phyloP scores from a whole-genome alignment of 2,888 invertebrate species.

The Erebia ligea region DNA sequence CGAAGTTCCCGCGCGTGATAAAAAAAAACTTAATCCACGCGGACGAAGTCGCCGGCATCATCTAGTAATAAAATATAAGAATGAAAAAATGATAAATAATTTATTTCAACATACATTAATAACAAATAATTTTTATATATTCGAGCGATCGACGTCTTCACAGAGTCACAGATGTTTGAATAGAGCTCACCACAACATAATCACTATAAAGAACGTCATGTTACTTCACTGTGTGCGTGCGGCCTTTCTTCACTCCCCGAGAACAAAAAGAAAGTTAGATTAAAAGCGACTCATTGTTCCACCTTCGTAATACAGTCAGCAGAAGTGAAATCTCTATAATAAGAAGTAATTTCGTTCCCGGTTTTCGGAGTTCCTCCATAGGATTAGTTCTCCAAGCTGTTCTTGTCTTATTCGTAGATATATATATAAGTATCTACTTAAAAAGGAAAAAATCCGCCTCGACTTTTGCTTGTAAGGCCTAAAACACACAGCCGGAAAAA shows the following conservation, averaged over 20 bases:
- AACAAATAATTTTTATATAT: not conserved
- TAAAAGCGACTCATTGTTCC: slow-evolving; percentile 69
- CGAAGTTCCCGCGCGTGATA: no score
- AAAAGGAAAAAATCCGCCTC: not conserved
- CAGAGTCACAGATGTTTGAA: slow-evolving; percentile 47
- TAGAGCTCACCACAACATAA: slow-evolving; percentile 63
- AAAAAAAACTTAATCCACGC: no score
- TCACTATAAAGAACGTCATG: slow-evolving; percentile 61
- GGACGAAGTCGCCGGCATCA: no score
- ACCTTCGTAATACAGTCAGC: slow-evolving; percentile 61
- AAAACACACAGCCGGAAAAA: no score
- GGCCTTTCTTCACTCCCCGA: slow-evolving; percentile 63
- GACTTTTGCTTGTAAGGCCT: not conserved
- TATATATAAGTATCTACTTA: not conserved
- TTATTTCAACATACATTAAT: no score
- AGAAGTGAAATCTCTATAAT: slow-evolving; percentile 51
- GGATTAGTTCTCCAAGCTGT: slow-evolving; percentile 19
- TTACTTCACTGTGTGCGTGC: slow-evolving; percentile 67
- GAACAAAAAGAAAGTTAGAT: slow-evolving; percentile 75
- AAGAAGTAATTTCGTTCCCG: slow-evolving; percentile 42
- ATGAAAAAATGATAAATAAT: no score
- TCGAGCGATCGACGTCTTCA: slow-evolving; percentile 39
- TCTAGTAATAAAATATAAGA: no score
- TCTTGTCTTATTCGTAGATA: slow-evolving; percentile 15
- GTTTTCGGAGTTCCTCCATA: slow-evolving; percentile 21